phyloP scores from a whole-genome alignment of 92 coral and sea anemone genomes.

The Epizoanthus scotinus region DNA sequence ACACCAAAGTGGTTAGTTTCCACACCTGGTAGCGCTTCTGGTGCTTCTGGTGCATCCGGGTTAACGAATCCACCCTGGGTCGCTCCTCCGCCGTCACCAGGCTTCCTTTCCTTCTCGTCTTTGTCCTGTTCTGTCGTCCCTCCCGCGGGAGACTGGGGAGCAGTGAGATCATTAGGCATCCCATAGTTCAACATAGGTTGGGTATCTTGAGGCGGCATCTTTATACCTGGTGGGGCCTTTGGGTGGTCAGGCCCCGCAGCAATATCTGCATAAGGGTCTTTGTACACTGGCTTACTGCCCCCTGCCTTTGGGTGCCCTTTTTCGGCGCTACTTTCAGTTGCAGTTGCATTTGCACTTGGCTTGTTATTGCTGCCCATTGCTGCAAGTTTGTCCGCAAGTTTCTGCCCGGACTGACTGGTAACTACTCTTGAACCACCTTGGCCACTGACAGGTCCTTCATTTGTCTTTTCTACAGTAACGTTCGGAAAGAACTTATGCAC shows the following conservation, averaged over 20 bases:
- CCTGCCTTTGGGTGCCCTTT: neutral
- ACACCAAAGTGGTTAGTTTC: neutral
- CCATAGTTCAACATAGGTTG: slow-evolving; percentile 38
- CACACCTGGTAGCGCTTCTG: slow-evolving; percentile 32
- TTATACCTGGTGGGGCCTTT: slow-evolving; percentile 80
- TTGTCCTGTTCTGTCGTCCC: slow-evolving; percentile 31
- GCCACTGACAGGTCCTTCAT: neutral
- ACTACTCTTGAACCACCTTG: neutral
- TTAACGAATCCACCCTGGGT: slow-evolving; percentile 30
- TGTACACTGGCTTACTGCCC: neutral
- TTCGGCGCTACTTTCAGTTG: slow-evolving; percentile 43
- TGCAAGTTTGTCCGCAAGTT: slow-evolving; percentile 24
- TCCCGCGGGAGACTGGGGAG: neutral
- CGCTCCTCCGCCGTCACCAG: slow-evolving; percentile 23
- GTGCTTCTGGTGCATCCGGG: slow-evolving; percentile 43
- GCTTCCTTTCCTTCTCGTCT: slow-evolving; percentile 22
- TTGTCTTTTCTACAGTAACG: slow-evolving; percentile 18
- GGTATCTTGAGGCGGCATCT: slow-evolving; percentile 50
- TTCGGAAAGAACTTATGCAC: slow-evolving; percentile 38
- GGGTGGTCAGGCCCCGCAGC: slow-evolving; percentile 95
- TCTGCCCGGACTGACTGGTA: neutral
- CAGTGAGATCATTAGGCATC: slow-evolving; percentile 18
- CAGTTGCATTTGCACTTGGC: slow-evolving; percentile 1
- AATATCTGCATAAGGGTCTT: slow-evolving; percentile 87
- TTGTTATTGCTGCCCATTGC: slow-evolving; percentile 5